Evolutionary conservation across 1,140 invertebrate genomes (phyloP).

Genomic region (Aphelenchoides fujianensis): DNA sequence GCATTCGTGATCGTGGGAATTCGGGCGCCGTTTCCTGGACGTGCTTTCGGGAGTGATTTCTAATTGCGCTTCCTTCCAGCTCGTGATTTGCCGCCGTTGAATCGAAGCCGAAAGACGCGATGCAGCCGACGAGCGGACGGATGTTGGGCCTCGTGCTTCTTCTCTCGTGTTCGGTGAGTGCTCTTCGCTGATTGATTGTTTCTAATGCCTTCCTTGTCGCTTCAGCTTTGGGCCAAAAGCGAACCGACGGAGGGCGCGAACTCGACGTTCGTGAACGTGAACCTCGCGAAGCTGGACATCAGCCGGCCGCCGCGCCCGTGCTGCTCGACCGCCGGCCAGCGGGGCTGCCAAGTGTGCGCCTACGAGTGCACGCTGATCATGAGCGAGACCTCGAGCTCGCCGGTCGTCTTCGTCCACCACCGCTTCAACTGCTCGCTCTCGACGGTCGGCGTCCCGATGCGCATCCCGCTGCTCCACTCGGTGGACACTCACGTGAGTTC

Average conservation of each 20-base stretch:
- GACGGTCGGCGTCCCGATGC: background rate
- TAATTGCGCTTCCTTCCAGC: too few relatives aligned
- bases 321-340: background rate
- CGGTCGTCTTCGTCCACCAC: background rate
- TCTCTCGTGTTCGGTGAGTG: too few relatives aligned
- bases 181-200: too few relatives aligned
- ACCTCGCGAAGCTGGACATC: background rate
- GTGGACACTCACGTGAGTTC: background rate
- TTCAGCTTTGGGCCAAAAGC: too few relatives aligned
- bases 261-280: background rate
- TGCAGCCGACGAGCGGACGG: too few relatives aligned
- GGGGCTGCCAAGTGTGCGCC: background rate
- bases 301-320: background rate
- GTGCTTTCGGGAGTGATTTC: too few relatives aligned
- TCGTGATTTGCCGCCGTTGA: too few relatives aligned
- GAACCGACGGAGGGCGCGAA: background rate
- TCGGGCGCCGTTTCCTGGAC: background rate
- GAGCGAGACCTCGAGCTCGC: background rate
- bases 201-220: too few relatives aligned
- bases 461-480: background rate
- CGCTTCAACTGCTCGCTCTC: slow-evolving; percentile 8
- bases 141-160: too few relatives aligned
- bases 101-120: too few relatives aligned
- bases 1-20: slow-evolving; percentile 2
- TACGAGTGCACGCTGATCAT: background rate